These are phyloP conservation scores for Pteria penguin DNA, from an alignment of 2,888 invertebrate species.

Conservation along the genomic window DNA sequence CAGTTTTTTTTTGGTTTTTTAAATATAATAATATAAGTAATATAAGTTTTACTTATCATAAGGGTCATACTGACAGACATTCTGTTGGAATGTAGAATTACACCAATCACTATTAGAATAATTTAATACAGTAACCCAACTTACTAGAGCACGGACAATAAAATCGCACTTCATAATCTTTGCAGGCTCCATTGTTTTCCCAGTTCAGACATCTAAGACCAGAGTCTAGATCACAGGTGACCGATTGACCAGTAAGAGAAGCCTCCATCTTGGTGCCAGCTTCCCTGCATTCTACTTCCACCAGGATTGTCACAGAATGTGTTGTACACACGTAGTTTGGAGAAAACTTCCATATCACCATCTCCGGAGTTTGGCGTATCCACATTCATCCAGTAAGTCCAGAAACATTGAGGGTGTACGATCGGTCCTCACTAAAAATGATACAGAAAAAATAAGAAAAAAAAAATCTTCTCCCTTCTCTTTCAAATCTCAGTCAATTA, in stretches of 20 bases:
- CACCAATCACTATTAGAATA: too few species aligned
- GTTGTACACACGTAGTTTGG: slow-evolving; percentile 59
- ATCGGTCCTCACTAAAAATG: slow-evolving; percentile 51
- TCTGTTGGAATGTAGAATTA: too few species aligned
- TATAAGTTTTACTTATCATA: too few species aligned
- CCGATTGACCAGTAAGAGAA: slow-evolving; percentile 87
- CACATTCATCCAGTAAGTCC: slow-evolving; percentile 75
- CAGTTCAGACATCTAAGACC: slow-evolving; percentile 68
- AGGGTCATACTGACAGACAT: too few species aligned
- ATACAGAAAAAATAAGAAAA: too few species aligned
- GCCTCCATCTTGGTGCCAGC: slow-evolving; percentile 84
- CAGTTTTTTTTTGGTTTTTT: too few species aligned
- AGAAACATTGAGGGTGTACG: slow-evolving; percentile 66
- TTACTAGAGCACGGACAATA: slow-evolving; percentile 82
- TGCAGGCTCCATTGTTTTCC: slow-evolving; percentile 61
- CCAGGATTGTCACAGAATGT: slow-evolving; percentile 71
- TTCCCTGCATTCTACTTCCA: slow-evolving; percentile 88
- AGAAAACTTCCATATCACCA: slow-evolving; percentile 75
- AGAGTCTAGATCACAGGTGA: slow-evolving; percentile 84
- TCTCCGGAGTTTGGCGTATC: slow-evolving; percentile 60
- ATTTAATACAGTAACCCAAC: too few species aligned
- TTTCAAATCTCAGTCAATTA: too few species aligned
- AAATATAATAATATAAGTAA: too few species aligned
- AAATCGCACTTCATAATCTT: slow-evolving; percentile 77
- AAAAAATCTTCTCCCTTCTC: too few species aligned